These are phyloP conservation scores for Bradypodion ventrale DNA, from an alignment of 2,797 vertebrate species.

Conservation along the genomic window DNA sequence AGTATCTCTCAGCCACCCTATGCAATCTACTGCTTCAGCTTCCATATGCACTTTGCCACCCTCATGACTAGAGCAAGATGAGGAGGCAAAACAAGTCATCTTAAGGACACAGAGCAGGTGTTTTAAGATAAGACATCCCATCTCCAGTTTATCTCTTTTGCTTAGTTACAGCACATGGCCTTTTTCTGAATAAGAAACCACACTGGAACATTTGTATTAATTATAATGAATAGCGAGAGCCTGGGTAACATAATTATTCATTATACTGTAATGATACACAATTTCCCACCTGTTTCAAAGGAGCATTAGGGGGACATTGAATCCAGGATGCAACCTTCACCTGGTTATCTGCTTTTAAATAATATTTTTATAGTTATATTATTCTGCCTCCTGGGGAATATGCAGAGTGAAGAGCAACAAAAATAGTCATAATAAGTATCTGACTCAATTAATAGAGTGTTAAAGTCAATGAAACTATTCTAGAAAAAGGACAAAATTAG, in stretches of 20 bases:
- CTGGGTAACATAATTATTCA: conserved; percentile 24
- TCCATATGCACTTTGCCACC: conserved; percentile 42
- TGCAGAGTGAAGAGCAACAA: neutral
- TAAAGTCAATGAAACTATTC: neutral
- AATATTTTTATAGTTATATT: too few relatives aligned
- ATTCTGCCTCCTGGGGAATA: too few relatives aligned
- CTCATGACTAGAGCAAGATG: conserved; percentile 37
- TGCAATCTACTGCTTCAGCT: conserved; percentile 43
- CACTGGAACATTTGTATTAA: conserved; percentile 14
- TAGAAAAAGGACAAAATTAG: neutral
- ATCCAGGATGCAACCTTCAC: neutral
- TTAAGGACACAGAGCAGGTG: neutral
- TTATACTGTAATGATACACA: conserved; percentile 16
- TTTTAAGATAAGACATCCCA: neutral
- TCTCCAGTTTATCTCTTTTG: neutral
- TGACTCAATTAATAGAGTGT: neutral
- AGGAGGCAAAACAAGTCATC: conserved; percentile 16
- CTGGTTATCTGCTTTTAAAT: too few relatives aligned
- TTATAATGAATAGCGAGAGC: conserved; percentile 2
- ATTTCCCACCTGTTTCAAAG: conserved; percentile 32
- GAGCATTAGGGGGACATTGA: neutral
- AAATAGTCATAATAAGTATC: too few relatives aligned
- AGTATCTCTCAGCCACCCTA: conserved; percentile 41
- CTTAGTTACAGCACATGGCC: neutral
- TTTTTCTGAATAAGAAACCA: neutral